phyloP scores from a whole-genome alignment of 2,888 invertebrate species.

The Byasa hedistus region DNA sequence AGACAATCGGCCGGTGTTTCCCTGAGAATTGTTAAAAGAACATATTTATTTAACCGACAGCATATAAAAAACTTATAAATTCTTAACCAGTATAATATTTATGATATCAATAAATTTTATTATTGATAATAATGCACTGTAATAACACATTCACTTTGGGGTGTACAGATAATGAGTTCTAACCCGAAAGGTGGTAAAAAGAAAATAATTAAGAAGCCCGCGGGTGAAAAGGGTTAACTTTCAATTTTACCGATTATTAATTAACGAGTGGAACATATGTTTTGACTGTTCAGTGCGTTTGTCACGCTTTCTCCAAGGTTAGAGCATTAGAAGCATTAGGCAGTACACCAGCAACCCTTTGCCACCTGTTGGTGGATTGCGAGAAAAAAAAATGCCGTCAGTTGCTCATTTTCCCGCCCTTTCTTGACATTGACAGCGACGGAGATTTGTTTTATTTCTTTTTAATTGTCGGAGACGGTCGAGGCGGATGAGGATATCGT shows the following conservation, averaged over 20 bases:
- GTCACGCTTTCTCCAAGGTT: slow-evolving; percentile 73
- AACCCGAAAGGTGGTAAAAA: slow-evolving; percentile 40
- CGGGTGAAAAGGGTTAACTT: slow-evolving; percentile 53
- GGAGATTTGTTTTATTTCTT: slow-evolving; percentile 79
- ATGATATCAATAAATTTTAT: no score
- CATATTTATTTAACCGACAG: no score
- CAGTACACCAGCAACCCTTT: slow-evolving; percentile 55
- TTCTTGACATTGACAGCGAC: slow-evolving; percentile 53
- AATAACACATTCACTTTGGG: slow-evolving; percentile 34
- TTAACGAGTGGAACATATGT: slow-evolving; percentile 75
- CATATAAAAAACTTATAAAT: no score
- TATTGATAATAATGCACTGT: no score
- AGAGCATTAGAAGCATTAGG: slow-evolving; percentile 60
- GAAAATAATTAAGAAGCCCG: slow-evolving; percentile 33
- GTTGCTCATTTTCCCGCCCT: slow-evolving; percentile 67
- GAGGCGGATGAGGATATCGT: slow-evolving; percentile 48
- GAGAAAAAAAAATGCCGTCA: slow-evolving; percentile 53
- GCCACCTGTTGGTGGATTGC: slow-evolving; percentile 62
- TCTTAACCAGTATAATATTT: no score
- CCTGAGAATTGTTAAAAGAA: no score
- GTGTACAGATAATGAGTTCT: slow-evolving; percentile 34
- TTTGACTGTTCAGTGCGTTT: slow-evolving; percentile 58
- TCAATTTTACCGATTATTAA: slow-evolving; percentile 75
- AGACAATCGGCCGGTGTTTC: no score
- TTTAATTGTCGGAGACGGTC: slow-evolving; percentile 72